Conservation (phyloP, 2,888 invertebrate species). For the Panopea generosa region DNA sequence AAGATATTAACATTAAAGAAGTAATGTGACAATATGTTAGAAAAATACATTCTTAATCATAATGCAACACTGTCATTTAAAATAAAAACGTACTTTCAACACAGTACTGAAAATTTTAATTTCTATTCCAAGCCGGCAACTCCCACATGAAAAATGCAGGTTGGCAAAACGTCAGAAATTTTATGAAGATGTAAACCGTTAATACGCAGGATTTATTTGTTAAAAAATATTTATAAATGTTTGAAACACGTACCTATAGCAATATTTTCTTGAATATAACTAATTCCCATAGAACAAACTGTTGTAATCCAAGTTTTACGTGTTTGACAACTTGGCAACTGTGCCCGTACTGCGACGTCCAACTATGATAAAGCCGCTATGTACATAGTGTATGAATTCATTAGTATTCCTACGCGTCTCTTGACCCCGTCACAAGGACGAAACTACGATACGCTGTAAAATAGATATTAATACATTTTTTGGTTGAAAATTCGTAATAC, state of each 20-base stretch:
- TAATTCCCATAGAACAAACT: slow-evolving; percentile 42
- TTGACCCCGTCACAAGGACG: slow-evolving; percentile 62
- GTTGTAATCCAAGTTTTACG: neutral
- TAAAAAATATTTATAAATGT: no score
- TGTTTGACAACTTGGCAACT: slow-evolving; percentile 41
- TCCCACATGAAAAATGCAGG: slow-evolving; percentile 55
- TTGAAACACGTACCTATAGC: slow-evolving; percentile 32
- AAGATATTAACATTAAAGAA: slow-evolving; percentile 22
- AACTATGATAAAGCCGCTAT: slow-evolving; percentile 38
- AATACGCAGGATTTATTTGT: neutral
- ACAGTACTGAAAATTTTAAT: slow-evolving; percentile 11
- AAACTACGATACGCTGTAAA: slow-evolving; percentile 51
- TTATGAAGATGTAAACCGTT: slow-evolving; percentile 29
- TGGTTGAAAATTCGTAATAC: neutral
- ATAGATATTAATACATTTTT: neutral
- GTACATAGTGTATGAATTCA: slow-evolving; percentile 63
- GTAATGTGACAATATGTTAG: slow-evolving; percentile 7
- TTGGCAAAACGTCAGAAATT: slow-evolving; percentile 43
- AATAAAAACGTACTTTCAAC: slow-evolving; percentile 47
- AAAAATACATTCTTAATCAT: slow-evolving; percentile 19
- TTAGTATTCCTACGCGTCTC: slow-evolving; percentile 66
- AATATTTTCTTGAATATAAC: slow-evolving; percentile 18
- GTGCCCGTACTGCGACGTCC: slow-evolving; percentile 44
- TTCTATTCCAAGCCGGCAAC: slow-evolving; percentile 40
- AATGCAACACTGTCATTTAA: slow-evolving; percentile 29